Conservation (phyloP, 2,797 vertebrate species). For the Scomberomorus guttatus region DNA sequence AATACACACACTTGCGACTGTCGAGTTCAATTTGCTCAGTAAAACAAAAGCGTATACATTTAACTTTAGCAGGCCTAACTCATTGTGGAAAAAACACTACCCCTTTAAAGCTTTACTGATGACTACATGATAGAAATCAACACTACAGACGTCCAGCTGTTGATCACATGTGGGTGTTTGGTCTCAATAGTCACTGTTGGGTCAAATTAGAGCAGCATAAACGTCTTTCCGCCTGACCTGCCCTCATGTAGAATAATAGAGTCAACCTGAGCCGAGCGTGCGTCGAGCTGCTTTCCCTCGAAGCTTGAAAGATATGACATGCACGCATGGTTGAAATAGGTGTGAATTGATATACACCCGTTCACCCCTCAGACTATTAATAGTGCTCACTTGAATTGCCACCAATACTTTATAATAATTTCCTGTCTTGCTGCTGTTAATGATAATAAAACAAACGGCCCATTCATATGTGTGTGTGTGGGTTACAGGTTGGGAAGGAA, state of each 20-base stretch:
- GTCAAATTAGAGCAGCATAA: conserved; percentile 14
- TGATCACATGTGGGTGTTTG: background rate
- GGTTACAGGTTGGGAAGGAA: conserved; percentile 95
- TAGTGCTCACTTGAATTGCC: conserved; percentile 51
- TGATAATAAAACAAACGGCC: conserved; percentile 48
- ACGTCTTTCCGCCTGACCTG: conserved; percentile 14
- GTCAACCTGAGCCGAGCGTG: conserved; percentile 7
- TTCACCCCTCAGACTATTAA: conserved; percentile 65
- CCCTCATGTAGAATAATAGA: conserved; percentile 31
- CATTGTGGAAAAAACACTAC: conserved; percentile 1
- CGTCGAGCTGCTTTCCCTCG: conserved; percentile 24
- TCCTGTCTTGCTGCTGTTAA: conserved; percentile 47
- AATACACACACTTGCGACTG: conserved; percentile 15
- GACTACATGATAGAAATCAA: conserved; percentile 16
- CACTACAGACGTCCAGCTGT: conserved; percentile 3
- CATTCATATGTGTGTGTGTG: conserved; percentile 52
- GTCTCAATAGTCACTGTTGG: conserved; percentile 1
- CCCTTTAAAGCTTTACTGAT: background rate
- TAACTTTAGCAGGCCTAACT: background rate
- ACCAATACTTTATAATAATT: conserved; percentile 16
- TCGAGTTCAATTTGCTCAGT: conserved; percentile 19
- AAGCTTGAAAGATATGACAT: conserved; percentile 50
- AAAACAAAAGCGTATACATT: background rate
- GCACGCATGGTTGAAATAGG: conserved; percentile 64
- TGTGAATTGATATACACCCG: conserved; percentile 65